These are phyloP conservation scores for Pogona vitticeps DNA, from an alignment of 2,113 vertebrate genomes.

Conservation along the genomic window DNA sequence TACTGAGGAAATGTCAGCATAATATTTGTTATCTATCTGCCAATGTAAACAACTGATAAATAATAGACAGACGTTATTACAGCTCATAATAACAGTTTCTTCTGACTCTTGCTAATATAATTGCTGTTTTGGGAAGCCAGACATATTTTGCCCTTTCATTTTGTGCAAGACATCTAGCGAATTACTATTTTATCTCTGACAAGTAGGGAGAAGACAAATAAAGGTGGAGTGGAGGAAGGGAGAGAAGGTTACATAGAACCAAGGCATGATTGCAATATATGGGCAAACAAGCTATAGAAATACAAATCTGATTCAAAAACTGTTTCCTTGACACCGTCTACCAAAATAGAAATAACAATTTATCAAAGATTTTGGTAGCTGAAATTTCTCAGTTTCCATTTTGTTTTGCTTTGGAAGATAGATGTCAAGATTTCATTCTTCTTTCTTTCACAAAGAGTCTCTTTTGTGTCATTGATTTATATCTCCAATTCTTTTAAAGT, in stretches of 20 bases:
- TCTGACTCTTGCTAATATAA: background rate
- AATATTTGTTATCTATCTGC: constrained; percentile 12
- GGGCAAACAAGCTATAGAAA: constrained; percentile 7
- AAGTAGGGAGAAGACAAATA: background rate
- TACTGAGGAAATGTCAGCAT: background rate
- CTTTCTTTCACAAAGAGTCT: background rate
- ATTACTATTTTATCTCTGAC: constrained; percentile 8
- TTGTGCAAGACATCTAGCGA: constrained; percentile 19
- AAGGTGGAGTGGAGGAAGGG: background rate
- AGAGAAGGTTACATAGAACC: constrained; percentile 17
- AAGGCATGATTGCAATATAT: constrained; percentile 24
- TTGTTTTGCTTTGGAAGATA: background rate
- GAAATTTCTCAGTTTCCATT: background rate
- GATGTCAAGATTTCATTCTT: background rate
- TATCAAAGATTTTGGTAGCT: constrained; percentile 1
- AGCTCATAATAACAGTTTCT: background rate
- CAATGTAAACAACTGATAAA: constrained; percentile 10
- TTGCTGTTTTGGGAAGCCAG: background rate
- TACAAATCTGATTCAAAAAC: constrained; percentile 14
- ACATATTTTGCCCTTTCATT: background rate
- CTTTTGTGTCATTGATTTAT: background rate
- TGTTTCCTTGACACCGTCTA: background rate
- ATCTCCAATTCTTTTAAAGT: background rate
- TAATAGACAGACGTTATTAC: constrained; percentile 9
- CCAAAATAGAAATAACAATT: background rate